Percentiles rank a stretch among this genome's conserved stretches.
Conservation (phyloP, 2,888 invertebrate genomes). For the Dynastes grantii region DNA sequence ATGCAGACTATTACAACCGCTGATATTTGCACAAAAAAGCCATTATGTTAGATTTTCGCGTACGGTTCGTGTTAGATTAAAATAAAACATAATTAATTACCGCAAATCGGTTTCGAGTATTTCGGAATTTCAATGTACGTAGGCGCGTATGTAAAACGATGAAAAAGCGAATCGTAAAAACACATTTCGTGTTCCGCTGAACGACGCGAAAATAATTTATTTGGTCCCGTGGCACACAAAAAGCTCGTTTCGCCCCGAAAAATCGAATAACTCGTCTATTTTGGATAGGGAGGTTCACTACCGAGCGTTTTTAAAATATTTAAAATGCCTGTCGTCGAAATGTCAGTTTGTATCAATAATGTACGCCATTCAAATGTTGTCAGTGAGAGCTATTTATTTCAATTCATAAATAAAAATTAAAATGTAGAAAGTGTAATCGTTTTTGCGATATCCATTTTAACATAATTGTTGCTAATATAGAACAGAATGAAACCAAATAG, state of each 20-base stretch:
- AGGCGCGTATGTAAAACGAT: background rate
- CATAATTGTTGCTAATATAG: too few relatives aligned
- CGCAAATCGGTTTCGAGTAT: background rate
- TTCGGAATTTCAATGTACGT: background rate
- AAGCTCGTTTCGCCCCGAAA: background rate
- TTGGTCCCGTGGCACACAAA: background rate
- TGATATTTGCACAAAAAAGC: background rate
- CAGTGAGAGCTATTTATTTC: too few relatives aligned
- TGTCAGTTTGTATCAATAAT: background rate
- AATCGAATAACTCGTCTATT: background rate
- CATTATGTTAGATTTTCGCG: background rate
- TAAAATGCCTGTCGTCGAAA: background rate
- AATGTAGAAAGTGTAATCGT: too few relatives aligned
- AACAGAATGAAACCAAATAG: too few relatives aligned
- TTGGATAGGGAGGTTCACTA: background rate
- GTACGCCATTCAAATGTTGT: background rate
- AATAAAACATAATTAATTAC: slow-evolving; percentile 14
- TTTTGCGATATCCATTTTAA: too few relatives aligned
- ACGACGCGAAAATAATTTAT: slow-evolving; percentile 29
- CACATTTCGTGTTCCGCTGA: background rate
- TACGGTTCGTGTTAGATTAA: background rate
- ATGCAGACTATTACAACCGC: too few relatives aligned
- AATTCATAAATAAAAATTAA: too few relatives aligned
- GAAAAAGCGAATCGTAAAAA: slow-evolving; percentile 9
- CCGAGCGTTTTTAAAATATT: background rate